A percentile compares a stretch with the other conserved stretches of the same genome.
Evolutionary conservation across 30 jellyfish, hydroid and myxozoan species (phyloP).

Genomic region (Cassiopea xamachana): DNA sequence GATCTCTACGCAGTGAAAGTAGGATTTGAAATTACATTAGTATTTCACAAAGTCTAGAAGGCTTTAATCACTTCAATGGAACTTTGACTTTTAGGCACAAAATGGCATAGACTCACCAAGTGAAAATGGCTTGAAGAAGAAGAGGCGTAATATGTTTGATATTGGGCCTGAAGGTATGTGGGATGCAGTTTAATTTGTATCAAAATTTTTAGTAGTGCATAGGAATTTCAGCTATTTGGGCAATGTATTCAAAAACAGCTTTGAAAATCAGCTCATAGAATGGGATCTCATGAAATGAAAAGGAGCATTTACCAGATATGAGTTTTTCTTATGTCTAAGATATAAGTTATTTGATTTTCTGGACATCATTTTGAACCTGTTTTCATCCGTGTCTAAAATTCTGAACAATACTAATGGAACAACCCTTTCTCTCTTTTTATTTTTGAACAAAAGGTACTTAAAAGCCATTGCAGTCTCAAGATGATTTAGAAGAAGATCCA

Average conservation of each 20-base stretch:
- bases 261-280: too few species aligned
- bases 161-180: constrained; percentile 93
- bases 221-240: neutral
- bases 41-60: too few species aligned
- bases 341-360: neutral
- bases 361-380: constrained; percentile 5
- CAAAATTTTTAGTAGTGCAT: neutral
- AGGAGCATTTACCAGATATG: neutral
- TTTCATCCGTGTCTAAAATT: constrained; percentile 9
- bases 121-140: constrained; percentile 37
- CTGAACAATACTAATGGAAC: constrained; percentile 43
- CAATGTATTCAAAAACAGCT: too few species aligned
- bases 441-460: constrained; percentile 66
- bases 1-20: too few species aligned
- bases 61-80: neutral
- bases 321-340: neutral
- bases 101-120: constrained; percentile 1
- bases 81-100: neutral
- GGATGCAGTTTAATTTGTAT: neutral
- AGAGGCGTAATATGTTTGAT: constrained; percentile 95
- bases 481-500: constrained; percentile 66
- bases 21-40: too few species aligned
- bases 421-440: constrained; percentile 64
- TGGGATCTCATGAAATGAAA: too few species aligned
- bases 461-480: constrained; percentile 56